Percentiles rank a stretch among this genome's conserved stretches.
phyloP scores from a whole-genome alignment of 2,888 invertebrate genomes.

The Lysandra coridon region DNA sequence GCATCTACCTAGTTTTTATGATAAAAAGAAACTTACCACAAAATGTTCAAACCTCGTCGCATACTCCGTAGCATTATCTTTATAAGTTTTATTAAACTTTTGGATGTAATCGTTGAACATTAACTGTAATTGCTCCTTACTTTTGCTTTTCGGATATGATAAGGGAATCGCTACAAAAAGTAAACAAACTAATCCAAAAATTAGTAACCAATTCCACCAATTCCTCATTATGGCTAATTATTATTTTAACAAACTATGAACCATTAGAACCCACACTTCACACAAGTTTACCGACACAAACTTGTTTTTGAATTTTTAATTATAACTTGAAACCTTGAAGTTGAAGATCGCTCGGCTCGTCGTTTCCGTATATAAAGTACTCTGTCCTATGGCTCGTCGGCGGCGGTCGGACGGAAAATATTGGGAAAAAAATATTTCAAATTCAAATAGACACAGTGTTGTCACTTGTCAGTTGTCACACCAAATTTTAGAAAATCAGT shows the following conservation, averaged over 20 bases:
- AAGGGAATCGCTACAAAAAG: conserved; percentile 66
- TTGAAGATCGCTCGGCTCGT: not conserved
- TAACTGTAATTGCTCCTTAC: conserved; percentile 53
- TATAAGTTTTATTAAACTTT: conserved; percentile 80
- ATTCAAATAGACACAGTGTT: too few relatives aligned
- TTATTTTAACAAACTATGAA: conserved; percentile 32
- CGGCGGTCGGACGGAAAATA: too few relatives aligned
- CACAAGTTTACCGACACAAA: not conserved
- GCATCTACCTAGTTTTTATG: not conserved
- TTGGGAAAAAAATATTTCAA: too few relatives aligned
- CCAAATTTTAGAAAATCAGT: too few relatives aligned
- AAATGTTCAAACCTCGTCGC: conserved; percentile 73
- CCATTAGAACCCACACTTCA: not conserved
- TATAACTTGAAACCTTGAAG: not conserved
- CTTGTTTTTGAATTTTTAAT: conserved; percentile 4
- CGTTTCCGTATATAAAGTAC: too few relatives aligned
- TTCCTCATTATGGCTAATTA: conserved; percentile 57
- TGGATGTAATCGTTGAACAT: conserved; percentile 74
- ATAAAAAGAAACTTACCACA: conserved; percentile 62
- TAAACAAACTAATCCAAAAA: conserved; percentile 57
- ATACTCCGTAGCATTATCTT: conserved; percentile 69
- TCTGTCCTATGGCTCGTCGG: too few relatives aligned
- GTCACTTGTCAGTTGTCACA: too few relatives aligned
- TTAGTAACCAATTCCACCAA: conserved; percentile 70
- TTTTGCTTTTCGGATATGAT: conserved; percentile 47